phyloP scores from a whole-genome alignment of 37 sponge, comb jelly and placozoan genomes.

The Crambe crambe region DNA sequence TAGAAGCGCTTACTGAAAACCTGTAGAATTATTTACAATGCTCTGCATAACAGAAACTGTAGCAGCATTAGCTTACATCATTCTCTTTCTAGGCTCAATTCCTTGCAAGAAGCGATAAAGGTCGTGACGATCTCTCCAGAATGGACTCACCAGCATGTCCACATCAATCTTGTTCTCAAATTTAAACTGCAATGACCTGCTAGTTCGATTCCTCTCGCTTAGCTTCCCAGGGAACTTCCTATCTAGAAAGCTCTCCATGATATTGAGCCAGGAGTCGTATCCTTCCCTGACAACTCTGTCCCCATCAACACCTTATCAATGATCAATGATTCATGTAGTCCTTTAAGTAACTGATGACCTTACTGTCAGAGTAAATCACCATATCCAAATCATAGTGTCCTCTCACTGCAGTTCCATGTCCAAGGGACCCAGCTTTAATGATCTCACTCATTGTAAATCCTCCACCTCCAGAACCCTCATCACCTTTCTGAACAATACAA shows the following conservation, averaged over 20 bases:
- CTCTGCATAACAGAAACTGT: background rate
- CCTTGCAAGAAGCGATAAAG: slow-evolving; percentile 28
- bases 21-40: too few species aligned
- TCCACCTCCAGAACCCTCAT: background rate
- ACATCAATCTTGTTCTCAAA: slow-evolving; percentile 28
- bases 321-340: too few species aligned
- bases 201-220: background rate
- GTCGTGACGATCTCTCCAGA: slow-evolving; percentile 16
- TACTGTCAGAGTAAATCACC: slow-evolving; percentile 36
- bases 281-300: slow-evolving; percentile 4
- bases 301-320: slow-evolving; percentile 20
- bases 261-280: background rate
- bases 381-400: slow-evolving; percentile 63
- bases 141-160: slow-evolving; percentile 58
- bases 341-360: background rate
- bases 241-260: background rate
- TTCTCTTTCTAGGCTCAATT: background rate
- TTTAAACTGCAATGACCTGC: slow-evolving; percentile 6
- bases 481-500: background rate
- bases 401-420: slow-evolving; percentile 60
- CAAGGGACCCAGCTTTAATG: slow-evolving; percentile 50
- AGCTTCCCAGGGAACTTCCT: background rate
- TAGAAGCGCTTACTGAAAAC: slow-evolving; percentile 21
- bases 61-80: background rate
- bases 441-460: slow-evolving; percentile 25